phyloP scores from a whole-genome alignment of 2,888 invertebrate genomes.

The Eretmocerus hayati region DNA sequence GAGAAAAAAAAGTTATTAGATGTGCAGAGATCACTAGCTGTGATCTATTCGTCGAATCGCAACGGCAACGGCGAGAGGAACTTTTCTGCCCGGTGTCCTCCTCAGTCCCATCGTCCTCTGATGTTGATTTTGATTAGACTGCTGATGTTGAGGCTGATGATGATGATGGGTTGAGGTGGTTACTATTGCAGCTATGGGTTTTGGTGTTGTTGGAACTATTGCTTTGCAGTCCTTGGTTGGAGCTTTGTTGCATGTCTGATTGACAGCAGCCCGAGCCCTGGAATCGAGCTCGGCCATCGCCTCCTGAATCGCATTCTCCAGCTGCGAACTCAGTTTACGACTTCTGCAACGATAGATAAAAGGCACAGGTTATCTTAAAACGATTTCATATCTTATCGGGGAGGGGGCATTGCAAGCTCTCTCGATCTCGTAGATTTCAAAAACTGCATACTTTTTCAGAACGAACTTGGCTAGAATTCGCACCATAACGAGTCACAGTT shows the following conservation, averaged over 20 bases:
- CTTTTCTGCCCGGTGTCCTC: constrained; percentile 21
- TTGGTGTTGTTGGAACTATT: constrained; percentile 11
- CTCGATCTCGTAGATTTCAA: too few species aligned
- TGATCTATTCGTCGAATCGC: constrained; percentile 1
- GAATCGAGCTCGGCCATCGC: constrained; percentile 80
- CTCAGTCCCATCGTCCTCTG: constrained; percentile 14
- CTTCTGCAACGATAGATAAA: constrained; percentile 64
- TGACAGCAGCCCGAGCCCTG: constrained; percentile 42
- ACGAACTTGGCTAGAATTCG: too few species aligned
- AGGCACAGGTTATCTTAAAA: too few species aligned
- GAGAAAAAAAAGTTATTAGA: too few species aligned
- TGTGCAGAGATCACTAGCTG: constrained; percentile 8
- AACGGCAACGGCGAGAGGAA: constrained; percentile 13
- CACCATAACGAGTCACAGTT: too few species aligned
- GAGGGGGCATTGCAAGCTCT: too few species aligned
- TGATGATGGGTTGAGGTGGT: neutral
- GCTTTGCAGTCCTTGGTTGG: constrained; percentile 11
- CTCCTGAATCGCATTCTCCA: constrained; percentile 88
- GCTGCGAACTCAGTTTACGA: constrained; percentile 83
- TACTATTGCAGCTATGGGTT: neutral
- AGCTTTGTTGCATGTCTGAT: neutral
- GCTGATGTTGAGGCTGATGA: constrained; percentile 10
- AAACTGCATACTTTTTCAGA: too few species aligned
- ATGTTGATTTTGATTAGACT: constrained; percentile 6
- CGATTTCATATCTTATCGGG: too few species aligned